Percentiles rank a stretch among this genome's conserved stretches.
Conservation (phyloP, 2,113 vertebrate genomes). For the Myiozetetes cayanensis region DNA sequence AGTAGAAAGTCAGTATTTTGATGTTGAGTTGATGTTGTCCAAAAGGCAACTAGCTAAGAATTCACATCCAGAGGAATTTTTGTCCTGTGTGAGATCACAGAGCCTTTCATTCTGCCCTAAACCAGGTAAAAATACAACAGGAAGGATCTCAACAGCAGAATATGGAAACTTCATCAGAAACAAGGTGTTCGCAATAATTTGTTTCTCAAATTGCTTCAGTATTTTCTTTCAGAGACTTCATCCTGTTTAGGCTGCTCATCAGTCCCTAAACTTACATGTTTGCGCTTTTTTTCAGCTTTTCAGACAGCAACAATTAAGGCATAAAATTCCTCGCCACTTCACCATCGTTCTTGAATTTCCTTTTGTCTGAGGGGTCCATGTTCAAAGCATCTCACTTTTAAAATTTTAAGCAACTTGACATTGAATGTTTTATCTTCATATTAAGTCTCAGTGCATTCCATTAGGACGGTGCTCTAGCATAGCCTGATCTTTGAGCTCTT, state of each 20-base stretch:
- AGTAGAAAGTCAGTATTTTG: neutral
- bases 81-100: neutral
- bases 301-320: neutral
- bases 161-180: neutral
- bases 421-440: conserved; percentile 5
- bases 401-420: conserved; percentile 24
- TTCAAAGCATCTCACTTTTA: conserved; percentile 51
- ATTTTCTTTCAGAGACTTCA: neutral
- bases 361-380: neutral
- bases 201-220: neutral
- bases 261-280: fast-evolving
- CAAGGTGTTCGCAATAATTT: neutral
- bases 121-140: neutral
- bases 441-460: neutral
- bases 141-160: neutral
- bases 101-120: neutral
- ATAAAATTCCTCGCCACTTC: neutral
- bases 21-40: neutral
- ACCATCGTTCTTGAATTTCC: neutral
- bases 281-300: neutral
- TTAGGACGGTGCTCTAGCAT: conserved; percentile 3
- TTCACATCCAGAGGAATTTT: neutral
- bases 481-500: neutral
- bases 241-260: neutral
- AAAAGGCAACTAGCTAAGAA: neutral